A percentile compares a stretch with the other conserved stretches of the same genome.
Evolutionary conservation across 2,113 vertebrate species (phyloP).

Genomic region (Atlantisia rogersi): DNA sequence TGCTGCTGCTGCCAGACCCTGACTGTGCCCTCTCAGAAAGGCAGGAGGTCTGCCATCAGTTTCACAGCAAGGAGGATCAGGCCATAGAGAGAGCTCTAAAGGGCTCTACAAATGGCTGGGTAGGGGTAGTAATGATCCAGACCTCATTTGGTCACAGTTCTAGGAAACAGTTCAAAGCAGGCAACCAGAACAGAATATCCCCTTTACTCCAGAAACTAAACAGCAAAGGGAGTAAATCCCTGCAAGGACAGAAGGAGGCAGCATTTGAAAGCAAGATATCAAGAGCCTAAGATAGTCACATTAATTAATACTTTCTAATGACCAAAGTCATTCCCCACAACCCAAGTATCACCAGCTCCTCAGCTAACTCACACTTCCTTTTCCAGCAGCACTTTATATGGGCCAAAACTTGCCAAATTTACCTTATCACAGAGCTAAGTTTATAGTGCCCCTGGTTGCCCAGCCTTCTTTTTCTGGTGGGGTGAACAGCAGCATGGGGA

Average conservation of each 20-base stretch:
- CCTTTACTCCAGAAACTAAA: neutral
- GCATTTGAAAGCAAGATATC: neutral
- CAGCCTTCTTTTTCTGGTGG: neutral
- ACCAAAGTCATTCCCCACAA: neutral
- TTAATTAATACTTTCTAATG: neutral
- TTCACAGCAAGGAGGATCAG: neutral
- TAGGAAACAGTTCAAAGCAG: neutral
- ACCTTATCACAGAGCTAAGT: neutral
- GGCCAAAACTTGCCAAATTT: neutral
- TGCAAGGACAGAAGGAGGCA: neutral
- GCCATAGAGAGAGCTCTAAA: neutral
- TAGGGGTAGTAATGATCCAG: neutral
- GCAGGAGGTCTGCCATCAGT: neutral
- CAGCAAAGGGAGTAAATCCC: neutral
- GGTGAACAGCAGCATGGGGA: neutral
- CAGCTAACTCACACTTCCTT: neutral
- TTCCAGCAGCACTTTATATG: neutral
- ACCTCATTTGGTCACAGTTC: neutral
- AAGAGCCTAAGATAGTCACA: neutral
- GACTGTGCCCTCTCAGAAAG: neutral
- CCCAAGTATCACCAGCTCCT: neutral
- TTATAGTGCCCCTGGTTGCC: neutral
- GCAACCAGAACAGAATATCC: fast-evolving
- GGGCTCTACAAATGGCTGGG: neutral
- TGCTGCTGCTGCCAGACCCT: neutral